Evolutionary conservation across 2,797 vertebrate genomes (phyloP), one percentile per base, ranked within the genome.

Genomic region (Poeciliopsis paucimaculata): DNA sequence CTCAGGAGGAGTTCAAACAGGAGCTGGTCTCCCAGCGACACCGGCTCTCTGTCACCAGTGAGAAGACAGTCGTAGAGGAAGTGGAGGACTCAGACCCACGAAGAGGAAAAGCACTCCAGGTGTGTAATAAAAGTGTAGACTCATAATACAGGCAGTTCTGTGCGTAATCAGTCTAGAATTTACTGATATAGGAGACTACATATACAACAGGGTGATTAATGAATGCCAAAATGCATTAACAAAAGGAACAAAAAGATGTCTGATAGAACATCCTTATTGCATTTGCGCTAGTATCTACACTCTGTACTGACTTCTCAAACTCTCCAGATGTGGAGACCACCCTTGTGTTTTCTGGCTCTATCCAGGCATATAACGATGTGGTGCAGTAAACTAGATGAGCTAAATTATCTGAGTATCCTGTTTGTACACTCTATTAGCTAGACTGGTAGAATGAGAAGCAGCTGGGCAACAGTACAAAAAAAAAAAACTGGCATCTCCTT

Each of bases 1-100:
- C 96, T 0, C 95, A 96, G 86, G 98, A 98, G 60, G 97, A 98
- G 84, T 99, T 99, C 93, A 98, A 98, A 86, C 96, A 98, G 89
- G 96, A 97, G 64, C 92, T 99, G 82, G 94, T 98, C 75, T 91
- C 91, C 74, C 97, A 98, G 80, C 91, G 96, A 16, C 96, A 98
- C 76, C 95, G 95, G 89, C 94, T 98, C 82, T 97, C 96, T 0
- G 75, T 91, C 0, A 85, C 87, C 41, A 92, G 84, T 0, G 94
- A 96, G 82, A 95, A 96, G 77, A 86, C 77, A 1, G 83, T 78
- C 0, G 60, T 81, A 51, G 94, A 94, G 0, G 95, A 96, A 12
- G 92, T 90, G 0, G 96, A 97, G 5, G 93, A 96, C 47, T 94
- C 93, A 16, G 95, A 95, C 72, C 85, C 94, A 0, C 93, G 96